Conservation (phyloP, 1,140 invertebrate genomes). For the Gryon sp. region DNA sequence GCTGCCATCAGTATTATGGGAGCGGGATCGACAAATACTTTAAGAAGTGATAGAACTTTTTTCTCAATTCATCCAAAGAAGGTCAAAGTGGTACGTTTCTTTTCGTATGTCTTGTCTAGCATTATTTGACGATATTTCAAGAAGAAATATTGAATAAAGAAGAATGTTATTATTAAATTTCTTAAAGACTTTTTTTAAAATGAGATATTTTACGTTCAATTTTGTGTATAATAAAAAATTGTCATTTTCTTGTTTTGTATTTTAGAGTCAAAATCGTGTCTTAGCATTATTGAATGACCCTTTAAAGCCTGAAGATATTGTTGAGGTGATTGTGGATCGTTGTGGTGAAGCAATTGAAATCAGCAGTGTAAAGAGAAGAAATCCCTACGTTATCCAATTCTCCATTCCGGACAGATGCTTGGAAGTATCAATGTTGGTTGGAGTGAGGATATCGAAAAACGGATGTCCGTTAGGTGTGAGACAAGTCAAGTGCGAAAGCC, state of each 20-base stretch:
- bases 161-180: too few relatives aligned
- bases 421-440: conserved; percentile 89
- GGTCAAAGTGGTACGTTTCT: conserved; percentile 85
- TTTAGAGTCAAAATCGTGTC: conserved; percentile 89
- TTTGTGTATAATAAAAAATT: too few relatives aligned
- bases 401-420: conserved; percentile 87
- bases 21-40: conserved; percentile 79
- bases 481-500: conserved; percentile 91
- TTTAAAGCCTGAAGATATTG: conserved; percentile 85
- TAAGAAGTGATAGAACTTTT: conserved; percentile 82
- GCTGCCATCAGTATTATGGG: conserved; percentile 88
- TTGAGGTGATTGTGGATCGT: conserved; percentile 88
- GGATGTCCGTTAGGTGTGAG: conserved; percentile 86
- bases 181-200: too few relatives aligned
- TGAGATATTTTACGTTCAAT: too few relatives aligned
- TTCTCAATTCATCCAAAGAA: conserved; percentile 90
- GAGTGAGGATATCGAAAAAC: conserved; percentile 88
- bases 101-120: too few relatives aligned
- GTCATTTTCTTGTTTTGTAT: conserved; percentile 10
- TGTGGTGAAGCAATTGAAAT: conserved; percentile 88
- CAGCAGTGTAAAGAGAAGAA: conserved; percentile 86
- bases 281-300: conserved; percentile 88
- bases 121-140: too few relatives aligned
- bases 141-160: too few relatives aligned
- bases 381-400: conserved; percentile 90